Evolutionary conservation across 2,797 vertebrate species (phyloP), one percentile per base, ranked within the genome.

Genomic region (Adelosebastes latens): DNA sequence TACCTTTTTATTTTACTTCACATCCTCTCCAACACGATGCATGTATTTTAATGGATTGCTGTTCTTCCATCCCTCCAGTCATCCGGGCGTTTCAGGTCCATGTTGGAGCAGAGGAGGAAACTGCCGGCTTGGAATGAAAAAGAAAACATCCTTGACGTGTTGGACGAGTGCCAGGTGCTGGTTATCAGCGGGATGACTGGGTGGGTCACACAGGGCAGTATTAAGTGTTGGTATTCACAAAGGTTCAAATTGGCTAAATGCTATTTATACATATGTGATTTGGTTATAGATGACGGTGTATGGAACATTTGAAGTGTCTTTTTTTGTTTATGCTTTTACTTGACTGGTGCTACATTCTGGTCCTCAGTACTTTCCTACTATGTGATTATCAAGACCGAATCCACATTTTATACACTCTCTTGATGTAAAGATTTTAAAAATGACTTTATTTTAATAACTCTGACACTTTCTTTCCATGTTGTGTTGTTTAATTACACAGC

Each of bases 101-200:
- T 98, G 96, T 90, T 99, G 79, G 95, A 97, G 87, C 97, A 99
- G 92, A 97, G 99, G 82, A 96, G 94, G 86, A 98, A 96, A 65
- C 97, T 99, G 14, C 98, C 99, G 8, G 97, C 97, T 0, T 99
- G 98, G 98, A 93, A 97, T 76, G 96, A 98, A 90, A 97, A 92
- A 86, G 94, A 96, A 75, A 95, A 93, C 39, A 98, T 99, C 89
- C 94, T 99, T 10, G 87, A 95, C 36, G 82, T 95, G 84, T 80
- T 99, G 79, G 88, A 94, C n/a, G 84, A 68, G 52, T 96, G 96
- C 84, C 98, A 99, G 87, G 97, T 99, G 89, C 94, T 99, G 79
- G 97, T 99, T 88, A 94, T 99, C 94, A 99, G 98, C 53, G 99
- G 99, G 56, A 99, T 98, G 99, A 99, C 99, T 0, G 99, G 99